Conservation (phyloP, 2,888 invertebrate species). For the Itoplectis maculator region DNA sequence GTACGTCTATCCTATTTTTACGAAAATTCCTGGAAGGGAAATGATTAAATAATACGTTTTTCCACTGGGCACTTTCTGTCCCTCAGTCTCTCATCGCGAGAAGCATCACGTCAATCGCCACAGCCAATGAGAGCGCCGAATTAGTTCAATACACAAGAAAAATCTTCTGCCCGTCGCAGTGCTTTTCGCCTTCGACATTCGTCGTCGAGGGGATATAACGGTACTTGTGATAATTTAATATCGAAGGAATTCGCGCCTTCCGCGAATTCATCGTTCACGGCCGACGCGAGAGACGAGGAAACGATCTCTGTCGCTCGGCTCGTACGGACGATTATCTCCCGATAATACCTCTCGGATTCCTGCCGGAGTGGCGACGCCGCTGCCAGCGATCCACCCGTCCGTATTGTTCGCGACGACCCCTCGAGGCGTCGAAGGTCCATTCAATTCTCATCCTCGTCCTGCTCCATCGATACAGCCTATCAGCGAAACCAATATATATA, state of each 20-base stretch:
- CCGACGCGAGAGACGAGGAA: conserved; percentile 26
- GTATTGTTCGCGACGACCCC: conserved; percentile 66
- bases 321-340: conserved; percentile 32
- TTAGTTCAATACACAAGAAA: too few relatives aligned
- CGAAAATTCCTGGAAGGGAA: too few relatives aligned
- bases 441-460: conserved; percentile 54
- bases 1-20: too few relatives aligned
- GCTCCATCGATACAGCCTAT: conserved; percentile 49
- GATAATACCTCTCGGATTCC: conserved; percentile 63
- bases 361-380: conserved; percentile 53
- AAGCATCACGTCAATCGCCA: too few relatives aligned
- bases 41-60: too few relatives aligned
- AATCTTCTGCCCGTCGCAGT: too few relatives aligned
- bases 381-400: conserved; percentile 56
- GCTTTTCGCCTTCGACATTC: neutral
- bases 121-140: too few relatives aligned
- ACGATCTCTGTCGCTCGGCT: too few relatives aligned
- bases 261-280: conserved; percentile 38
- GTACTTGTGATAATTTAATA: conserved; percentile 47
- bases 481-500: conserved; percentile 46
- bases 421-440: conserved; percentile 66
- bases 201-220: neutral
- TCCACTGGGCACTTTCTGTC: too few relatives aligned
- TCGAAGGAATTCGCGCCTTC: conserved; percentile 32
- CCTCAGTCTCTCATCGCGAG: too few relatives aligned